Evolutionary conservation across 1,140 invertebrate species (phyloP).

Genomic region (Varroa destructor): DNA sequence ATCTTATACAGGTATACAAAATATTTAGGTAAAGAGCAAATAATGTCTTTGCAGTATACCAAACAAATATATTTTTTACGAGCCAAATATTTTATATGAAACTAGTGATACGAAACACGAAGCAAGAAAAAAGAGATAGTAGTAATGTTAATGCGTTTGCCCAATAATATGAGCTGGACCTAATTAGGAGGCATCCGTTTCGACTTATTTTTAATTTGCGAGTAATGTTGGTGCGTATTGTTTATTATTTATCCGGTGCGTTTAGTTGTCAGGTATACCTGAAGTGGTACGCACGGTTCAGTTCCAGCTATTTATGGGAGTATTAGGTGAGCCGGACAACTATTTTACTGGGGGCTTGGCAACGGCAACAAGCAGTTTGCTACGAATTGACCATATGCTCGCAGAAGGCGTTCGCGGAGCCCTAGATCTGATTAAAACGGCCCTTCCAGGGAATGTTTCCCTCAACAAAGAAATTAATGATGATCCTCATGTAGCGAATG

Average conservation of each 20-base stretch:
- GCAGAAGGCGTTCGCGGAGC: constrained; percentile 23
- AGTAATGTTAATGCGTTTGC: too few relatives aligned
- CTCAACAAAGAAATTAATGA: background rate
- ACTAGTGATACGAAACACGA: too few relatives aligned
- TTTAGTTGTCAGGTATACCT: background rate
- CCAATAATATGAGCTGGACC: too few relatives aligned
- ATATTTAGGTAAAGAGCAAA: too few relatives aligned
- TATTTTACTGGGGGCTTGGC: constrained; percentile 3
- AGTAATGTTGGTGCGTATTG: too few relatives aligned
- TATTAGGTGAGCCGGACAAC: background rate
- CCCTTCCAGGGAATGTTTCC: constrained; percentile 1
- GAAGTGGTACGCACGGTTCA: constrained; percentile 1
- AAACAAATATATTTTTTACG: too few relatives aligned
- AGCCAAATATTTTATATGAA: too few relatives aligned
- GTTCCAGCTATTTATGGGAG: constrained; percentile 12
- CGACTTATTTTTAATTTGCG: too few relatives aligned
- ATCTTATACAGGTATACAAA: background rate
- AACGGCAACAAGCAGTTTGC: background rate
- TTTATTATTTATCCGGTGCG: too few relatives aligned
- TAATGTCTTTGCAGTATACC: too few relatives aligned
- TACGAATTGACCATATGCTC: constrained; percentile 15
- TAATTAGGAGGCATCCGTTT: too few relatives aligned
- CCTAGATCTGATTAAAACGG: constrained; percentile 20
- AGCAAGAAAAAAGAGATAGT: too few relatives aligned
- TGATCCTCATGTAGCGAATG: background rate